phyloP scores from a whole-genome alignment of 2,888 invertebrate species.

The Sminthurinus aureus region DNA sequence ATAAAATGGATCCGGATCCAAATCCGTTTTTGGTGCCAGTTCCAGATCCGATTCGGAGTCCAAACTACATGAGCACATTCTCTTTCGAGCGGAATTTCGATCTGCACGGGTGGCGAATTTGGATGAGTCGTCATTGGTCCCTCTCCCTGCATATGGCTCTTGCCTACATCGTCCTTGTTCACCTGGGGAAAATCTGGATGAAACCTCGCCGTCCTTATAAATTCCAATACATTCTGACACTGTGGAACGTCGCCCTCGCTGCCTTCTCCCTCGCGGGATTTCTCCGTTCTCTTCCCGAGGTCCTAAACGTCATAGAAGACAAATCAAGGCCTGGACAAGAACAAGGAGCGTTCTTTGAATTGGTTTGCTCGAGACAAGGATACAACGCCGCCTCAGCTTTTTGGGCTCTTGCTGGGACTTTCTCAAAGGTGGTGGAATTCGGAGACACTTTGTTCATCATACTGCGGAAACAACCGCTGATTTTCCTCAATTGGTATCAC shows the following conservation, averaged over 20 bases:
- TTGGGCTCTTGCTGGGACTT: slow-evolving; percentile 97
- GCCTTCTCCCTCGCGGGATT: slow-evolving; percentile 94
- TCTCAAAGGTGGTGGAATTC: slow-evolving; percentile 95
- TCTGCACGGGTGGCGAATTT: slow-evolving; percentile 49
- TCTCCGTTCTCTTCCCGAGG: too few relatives aligned
- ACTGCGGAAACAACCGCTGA: slow-evolving; percentile 40
- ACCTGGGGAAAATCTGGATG: slow-evolving; percentile 94
- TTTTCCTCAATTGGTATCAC: slow-evolving; percentile 68
- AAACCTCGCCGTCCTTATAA: slow-evolving; percentile 82
- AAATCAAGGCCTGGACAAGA: too few relatives aligned
- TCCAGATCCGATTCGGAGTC: slow-evolving; percentile 49
- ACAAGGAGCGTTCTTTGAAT: slow-evolving; percentile 91
- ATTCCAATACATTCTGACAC: slow-evolving; percentile 80
- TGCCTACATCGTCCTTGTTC: slow-evolving; percentile 91
- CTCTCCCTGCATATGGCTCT: slow-evolving; percentile 81
- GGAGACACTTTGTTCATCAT: slow-evolving; percentile 76
- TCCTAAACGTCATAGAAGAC: slow-evolving; percentile 70
- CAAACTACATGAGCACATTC: slow-evolving; percentile 50
- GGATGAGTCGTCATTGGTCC: slow-evolving; percentile 41
- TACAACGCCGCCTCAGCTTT: slow-evolving; percentile 73
- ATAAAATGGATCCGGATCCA: slow-evolving; percentile 24
- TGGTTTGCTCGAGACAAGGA: slow-evolving; percentile 42
- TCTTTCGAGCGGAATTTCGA: slow-evolving; percentile 52
- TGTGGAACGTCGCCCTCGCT: slow-evolving; percentile 93
- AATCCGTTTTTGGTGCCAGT: slow-evolving; percentile 43